Base-by-base conservation (phyloP, 2,797 vertebrate species). In the Neomorphus geoffroyi region DNA sequence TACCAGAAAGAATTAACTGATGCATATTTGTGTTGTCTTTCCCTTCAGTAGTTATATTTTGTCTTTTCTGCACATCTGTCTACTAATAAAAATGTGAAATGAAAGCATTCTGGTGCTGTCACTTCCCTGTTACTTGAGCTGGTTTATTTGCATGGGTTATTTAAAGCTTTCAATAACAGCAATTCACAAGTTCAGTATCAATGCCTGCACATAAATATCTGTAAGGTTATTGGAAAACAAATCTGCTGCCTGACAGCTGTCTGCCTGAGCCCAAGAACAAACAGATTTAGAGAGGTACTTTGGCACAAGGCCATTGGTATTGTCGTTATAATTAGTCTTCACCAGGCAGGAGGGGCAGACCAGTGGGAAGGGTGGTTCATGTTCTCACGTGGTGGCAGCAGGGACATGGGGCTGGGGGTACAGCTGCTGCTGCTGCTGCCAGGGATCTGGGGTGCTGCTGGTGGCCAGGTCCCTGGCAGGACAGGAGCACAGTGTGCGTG, bases 31-130 rank as follows among this genome's bases (percentile, higher is more conserved):
- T 98, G 98, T 98, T 98, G 97, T 97, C 94, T 97, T 94, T 88
- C 93, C 87, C 93, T 94, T 96, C 96, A 96, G 96, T 97, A 97
- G 94, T 97, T 98, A 94, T 97, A 96, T 97, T 98, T 98, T 98
- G 97, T 97, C 97, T 98, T 98, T 97, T 97, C 97, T 98, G 97
- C 98, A 97, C 98, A 97, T 96, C 97, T 98, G 97, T 98, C 98
- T 97, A 98, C 96, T 98, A 98, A 98, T 98, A 98, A 98, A 96
- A 98, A 98, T 97, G 97, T 98, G 97, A 98, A 98, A 98, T 97
- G 95, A 98, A 93, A 96, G 92, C 28, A 80, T 45, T 88, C 72
- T 80, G 12, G 89, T 94, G 71, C 91, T 93, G 70, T 95, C 97
- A 96, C 51, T 96, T 97, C 83, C 80, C 86, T 81, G 43, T 69